Evolutionary conservation across 1,140 invertebrate species (phyloP).

Genomic region (Bombus sibiricus): DNA sequence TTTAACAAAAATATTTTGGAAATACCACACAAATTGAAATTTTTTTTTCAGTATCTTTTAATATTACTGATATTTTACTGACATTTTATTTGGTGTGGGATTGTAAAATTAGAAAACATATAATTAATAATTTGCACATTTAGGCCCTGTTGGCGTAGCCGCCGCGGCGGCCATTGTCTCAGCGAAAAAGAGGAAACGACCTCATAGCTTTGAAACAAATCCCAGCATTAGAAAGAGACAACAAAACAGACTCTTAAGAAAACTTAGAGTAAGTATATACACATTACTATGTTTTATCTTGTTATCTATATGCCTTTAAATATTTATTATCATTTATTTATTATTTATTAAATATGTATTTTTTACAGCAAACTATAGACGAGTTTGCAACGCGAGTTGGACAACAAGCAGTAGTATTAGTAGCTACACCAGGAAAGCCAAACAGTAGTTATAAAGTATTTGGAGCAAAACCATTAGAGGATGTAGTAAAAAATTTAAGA

Average conservation of each 20-base stretch:
- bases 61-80: constrained; percentile 46
- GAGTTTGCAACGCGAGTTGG: constrained; percentile 98
- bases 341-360: not conserved
- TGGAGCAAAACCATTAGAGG: constrained; percentile 97
- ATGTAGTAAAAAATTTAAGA: constrained; percentile 95
- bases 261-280: constrained; percentile 88
- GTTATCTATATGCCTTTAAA: not conserved
- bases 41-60: not conserved
- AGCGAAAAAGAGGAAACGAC: constrained; percentile 96
- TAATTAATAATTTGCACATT: constrained; percentile 54
- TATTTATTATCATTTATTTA: not conserved
- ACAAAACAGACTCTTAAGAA: constrained; percentile 95
- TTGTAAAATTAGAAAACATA: constrained; percentile 31
- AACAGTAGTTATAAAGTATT: constrained; percentile 98
- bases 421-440: constrained; percentile 98
- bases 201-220: constrained; percentile 99
- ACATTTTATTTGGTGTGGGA: constrained; percentile 27
- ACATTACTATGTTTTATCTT: not conserved
- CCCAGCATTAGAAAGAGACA: constrained; percentile 97
- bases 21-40: not conserved
- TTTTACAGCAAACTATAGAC: constrained; percentile 95
- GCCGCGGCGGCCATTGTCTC: constrained; percentile 98
- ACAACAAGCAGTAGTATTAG: constrained; percentile 98
- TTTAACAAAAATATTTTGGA: not conserved
- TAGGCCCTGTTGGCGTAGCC: constrained; percentile 97